Percentiles rank a stretch among this genome's conserved stretches.
These are phyloP conservation scores for Anguilla japonica DNA, from an alignment of 2,113 vertebrate genomes.

Conservation along the genomic window DNA sequence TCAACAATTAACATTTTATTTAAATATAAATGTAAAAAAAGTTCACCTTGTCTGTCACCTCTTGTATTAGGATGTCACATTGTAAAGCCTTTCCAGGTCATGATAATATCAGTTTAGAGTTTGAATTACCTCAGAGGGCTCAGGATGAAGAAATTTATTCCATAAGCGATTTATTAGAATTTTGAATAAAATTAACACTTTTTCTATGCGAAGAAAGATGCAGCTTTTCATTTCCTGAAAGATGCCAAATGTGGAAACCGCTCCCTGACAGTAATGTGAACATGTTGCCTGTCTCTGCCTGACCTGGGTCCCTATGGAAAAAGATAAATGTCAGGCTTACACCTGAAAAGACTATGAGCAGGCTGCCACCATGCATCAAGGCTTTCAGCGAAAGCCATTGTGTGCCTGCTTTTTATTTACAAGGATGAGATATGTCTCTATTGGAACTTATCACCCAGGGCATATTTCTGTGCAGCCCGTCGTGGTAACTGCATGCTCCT, in stretches of 20 bases:
- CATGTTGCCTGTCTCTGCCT: neutral
- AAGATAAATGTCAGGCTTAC: neutral
- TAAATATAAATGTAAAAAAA: neutral
- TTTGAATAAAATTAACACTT: constrained; percentile 44
- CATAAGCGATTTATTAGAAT: constrained; percentile 43
- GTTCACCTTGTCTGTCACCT: neutral
- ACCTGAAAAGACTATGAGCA: neutral
- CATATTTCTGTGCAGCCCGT: neutral
- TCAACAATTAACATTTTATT: neutral
- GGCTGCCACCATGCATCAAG: neutral
- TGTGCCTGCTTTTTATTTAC: neutral
- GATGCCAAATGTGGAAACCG: constrained; percentile 17
- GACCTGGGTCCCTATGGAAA: neutral
- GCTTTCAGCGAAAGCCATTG: neutral
- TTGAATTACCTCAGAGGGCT: neutral
- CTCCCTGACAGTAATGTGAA: neutral
- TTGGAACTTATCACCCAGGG: neutral
- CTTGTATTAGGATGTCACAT: neutral
- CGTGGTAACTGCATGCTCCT: neutral
- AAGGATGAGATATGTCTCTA: neutral
- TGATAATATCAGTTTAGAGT: neutral
- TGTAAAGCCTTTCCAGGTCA: neutral
- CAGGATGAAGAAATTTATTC: constrained; percentile 29
- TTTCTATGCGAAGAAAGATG: constrained; percentile 18
- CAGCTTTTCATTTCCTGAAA: constrained; percentile 45